Percentiles rank a stretch among this genome's conserved stretches.
These are phyloP conservation scores for Lysiphlebus fabarum DNA, from an alignment of 1,140 invertebrate genomes.

Conservation along the genomic window DNA sequence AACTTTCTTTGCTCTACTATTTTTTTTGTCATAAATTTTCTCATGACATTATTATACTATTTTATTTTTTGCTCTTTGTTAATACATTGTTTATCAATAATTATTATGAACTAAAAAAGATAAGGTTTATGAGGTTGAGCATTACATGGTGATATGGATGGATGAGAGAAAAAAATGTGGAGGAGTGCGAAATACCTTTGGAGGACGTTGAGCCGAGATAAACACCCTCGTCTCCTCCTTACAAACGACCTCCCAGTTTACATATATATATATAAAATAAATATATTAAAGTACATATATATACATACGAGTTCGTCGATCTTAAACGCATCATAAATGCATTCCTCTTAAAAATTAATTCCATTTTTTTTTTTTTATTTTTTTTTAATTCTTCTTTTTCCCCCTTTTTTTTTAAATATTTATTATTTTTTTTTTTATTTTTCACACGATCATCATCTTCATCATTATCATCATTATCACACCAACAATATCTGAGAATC, in stretches of 20 bases:
- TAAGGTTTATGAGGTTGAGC: constrained; percentile 1
- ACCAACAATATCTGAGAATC: no score
- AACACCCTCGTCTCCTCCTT: constrained; percentile 35
- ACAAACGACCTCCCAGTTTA: constrained; percentile 27
- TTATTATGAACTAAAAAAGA: not conserved
- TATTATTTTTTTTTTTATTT: no score
- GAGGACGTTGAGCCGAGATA: constrained; percentile 41
- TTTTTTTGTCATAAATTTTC: not conserved
- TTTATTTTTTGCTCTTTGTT: not conserved
- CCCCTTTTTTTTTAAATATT: no score
- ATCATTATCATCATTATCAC: no score
- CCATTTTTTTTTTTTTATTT: no score
- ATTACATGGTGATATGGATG: not conserved
- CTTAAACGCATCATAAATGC: no score
- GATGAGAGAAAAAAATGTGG: constrained; percentile 44
- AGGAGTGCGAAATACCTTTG: constrained; percentile 36
- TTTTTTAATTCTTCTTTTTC: no score
- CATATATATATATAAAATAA: no score
- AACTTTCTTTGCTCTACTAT: constrained; percentile 5
- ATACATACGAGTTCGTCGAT: constrained; percentile 9
- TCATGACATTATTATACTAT: not conserved
- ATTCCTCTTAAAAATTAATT: no score
- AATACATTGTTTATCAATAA: not conserved
- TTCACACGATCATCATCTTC: no score
- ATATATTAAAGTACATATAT: not conserved